Percentiles rank a stretch among this genome's conserved stretches.
phyloP scores from a whole-genome alignment of 1,140 invertebrate genomes.

The Anagrus nilaparvatae region DNA sequence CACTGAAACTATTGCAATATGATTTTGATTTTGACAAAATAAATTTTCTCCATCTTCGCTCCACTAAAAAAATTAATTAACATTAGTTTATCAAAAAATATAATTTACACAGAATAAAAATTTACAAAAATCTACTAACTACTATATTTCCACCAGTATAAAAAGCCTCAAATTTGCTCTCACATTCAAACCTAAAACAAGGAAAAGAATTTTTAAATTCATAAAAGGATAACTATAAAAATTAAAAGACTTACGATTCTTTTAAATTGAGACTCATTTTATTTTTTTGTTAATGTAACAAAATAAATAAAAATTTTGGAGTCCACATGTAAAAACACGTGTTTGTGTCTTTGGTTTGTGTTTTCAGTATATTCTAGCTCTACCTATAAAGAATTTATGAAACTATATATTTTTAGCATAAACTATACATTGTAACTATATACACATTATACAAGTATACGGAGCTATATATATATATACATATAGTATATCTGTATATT shows the following conservation, averaged over 20 bases:
- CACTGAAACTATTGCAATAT: constrained; percentile 58
- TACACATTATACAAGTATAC: no score
- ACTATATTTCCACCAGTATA: constrained; percentile 73
- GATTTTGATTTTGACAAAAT: constrained; percentile 62
- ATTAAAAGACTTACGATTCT: constrained; percentile 23
- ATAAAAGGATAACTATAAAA: constrained; percentile 3
- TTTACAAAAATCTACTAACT: constrained; percentile 33
- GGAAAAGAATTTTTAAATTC: constrained; percentile 45
- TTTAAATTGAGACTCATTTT: constrained; percentile 23
- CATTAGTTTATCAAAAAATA: neutral
- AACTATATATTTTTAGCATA: no score
- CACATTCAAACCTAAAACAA: constrained; percentile 63
- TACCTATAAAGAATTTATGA: no score
- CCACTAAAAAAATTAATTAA: constrained; percentile 45
- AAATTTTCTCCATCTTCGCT: constrained; percentile 57
- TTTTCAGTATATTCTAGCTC: no score
- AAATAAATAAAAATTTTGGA: no score
- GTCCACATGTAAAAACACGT: constrained; percentile 12
- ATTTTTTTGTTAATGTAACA: constrained; percentile 5
- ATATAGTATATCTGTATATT: no score
- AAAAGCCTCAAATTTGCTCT: constrained; percentile 68
- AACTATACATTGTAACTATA: no score
- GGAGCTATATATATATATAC: no score
- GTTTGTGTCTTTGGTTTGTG: no score
- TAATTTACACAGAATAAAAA: constrained; percentile 1